Conservation (phyloP, 1,140 invertebrate genomes). For the Bombus picipes region DNA sequence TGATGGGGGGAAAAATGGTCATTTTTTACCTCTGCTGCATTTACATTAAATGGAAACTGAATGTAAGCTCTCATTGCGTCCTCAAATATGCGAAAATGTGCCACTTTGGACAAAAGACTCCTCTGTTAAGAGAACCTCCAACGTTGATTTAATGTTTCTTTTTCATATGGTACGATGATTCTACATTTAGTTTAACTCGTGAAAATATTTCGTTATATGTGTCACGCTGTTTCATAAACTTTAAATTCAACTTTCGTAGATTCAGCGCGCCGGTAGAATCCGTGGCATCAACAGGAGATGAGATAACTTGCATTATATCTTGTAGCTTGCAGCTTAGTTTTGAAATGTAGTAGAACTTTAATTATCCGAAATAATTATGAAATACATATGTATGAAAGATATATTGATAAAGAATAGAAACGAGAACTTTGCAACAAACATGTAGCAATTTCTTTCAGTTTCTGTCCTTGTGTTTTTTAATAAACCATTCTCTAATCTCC, state of each 20-base stretch:
- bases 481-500: too few species aligned
- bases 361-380: neutral
- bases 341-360: neutral
- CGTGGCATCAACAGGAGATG: neutral
- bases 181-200: neutral
- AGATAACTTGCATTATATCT: neutral
- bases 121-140: neutral
- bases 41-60: neutral
- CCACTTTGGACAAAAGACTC: neutral
- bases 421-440: neutral
- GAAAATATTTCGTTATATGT: neutral
- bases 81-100: neutral
- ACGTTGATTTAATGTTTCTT: neutral
- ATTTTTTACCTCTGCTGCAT: neutral
- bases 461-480: neutral
- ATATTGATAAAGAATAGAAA: neutral
- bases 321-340: neutral
- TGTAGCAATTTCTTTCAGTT: neutral
- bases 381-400: neutral
- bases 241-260: neutral
- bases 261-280: neutral
- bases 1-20: neutral
- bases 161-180: neutral
- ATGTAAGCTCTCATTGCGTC: neutral
- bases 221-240: neutral